phyloP scores from a whole-genome alignment of 2,888 invertebrate species.

The Bruchidius siliquastri region DNA sequence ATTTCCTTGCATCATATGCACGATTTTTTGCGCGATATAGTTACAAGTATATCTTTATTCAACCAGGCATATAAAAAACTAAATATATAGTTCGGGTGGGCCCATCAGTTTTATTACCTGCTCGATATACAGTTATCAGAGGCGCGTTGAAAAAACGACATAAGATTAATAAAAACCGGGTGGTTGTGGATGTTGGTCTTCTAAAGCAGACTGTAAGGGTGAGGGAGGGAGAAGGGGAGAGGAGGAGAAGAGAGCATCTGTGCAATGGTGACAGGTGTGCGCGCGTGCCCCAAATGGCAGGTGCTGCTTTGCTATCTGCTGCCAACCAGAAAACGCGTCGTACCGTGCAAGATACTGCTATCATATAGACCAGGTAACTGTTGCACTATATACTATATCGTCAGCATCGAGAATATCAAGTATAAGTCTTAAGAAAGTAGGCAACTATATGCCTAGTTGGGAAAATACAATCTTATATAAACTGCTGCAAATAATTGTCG shows the following conservation, averaged over 20 bases:
- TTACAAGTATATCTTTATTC: too few relatives aligned
- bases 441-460: too few relatives aligned
- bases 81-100: neutral
- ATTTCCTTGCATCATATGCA: too few relatives aligned
- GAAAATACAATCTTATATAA: too few relatives aligned
- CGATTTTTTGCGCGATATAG: too few relatives aligned
- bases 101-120: neutral
- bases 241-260: neutral
- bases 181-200: neutral
- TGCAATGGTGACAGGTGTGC: neutral
- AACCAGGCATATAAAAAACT: too few relatives aligned
- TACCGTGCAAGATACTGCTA: neutral
- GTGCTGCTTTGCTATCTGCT: neutral
- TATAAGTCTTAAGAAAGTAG: too few relatives aligned
- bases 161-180: neutral
- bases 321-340: neutral
- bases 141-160: neutral
- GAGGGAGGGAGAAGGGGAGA: neutral
- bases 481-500: too few relatives aligned
- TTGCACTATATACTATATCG: too few relatives aligned
- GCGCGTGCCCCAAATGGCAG: neutral
- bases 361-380: neutral
- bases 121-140: neutral
- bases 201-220: neutral
- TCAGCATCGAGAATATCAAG: too few relatives aligned